These are phyloP conservation scores for Callipepla squamata DNA, from an alignment of 2,113 vertebrate species.

Conservation along the genomic window DNA sequence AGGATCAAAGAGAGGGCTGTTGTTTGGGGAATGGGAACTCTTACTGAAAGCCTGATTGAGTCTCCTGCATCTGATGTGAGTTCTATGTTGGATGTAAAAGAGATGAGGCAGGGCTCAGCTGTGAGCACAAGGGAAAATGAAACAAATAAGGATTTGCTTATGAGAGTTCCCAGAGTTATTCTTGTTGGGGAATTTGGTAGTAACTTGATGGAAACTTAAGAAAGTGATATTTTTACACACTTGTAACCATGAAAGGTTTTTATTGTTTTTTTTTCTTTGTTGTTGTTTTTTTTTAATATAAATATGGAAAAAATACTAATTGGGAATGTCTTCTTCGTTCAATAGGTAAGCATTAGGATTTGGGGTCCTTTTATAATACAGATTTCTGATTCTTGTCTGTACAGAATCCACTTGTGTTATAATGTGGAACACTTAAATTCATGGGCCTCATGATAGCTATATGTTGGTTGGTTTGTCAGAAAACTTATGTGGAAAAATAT, in stretches of 20 bases:
- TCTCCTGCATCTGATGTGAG: slow-evolving; percentile 52
- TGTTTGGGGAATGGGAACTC: slow-evolving; percentile 57
- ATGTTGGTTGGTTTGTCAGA: neutral
- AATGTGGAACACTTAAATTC: neutral
- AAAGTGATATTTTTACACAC: slow-evolving; percentile 40
- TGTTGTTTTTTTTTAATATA: neutral
- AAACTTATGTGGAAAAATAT: neutral
- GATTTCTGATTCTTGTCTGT: neutral
- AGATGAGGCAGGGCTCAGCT: slow-evolving; percentile 64
- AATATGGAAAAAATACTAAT: neutral
- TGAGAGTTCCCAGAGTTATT: slow-evolving; percentile 51
- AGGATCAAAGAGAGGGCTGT: slow-evolving; percentile 52
- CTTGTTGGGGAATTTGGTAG: slow-evolving; percentile 45
- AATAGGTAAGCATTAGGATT: neutral
- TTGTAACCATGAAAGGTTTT: slow-evolving; percentile 34
- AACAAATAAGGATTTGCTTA: slow-evolving; percentile 50
- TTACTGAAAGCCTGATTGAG: slow-evolving; percentile 29
- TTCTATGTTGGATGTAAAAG: slow-evolving; percentile 40
- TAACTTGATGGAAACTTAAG: slow-evolving; percentile 65
- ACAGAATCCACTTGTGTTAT: neutral
- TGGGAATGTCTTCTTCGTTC: neutral
- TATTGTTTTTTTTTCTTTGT: no score
- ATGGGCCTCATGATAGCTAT: neutral
- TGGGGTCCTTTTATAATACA: neutral
- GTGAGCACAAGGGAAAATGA: slow-evolving; percentile 45